These are phyloP conservation scores for Diorhabda carinulata DNA, from an alignment of 1,140 invertebrate genomes.

Conservation along the genomic window DNA sequence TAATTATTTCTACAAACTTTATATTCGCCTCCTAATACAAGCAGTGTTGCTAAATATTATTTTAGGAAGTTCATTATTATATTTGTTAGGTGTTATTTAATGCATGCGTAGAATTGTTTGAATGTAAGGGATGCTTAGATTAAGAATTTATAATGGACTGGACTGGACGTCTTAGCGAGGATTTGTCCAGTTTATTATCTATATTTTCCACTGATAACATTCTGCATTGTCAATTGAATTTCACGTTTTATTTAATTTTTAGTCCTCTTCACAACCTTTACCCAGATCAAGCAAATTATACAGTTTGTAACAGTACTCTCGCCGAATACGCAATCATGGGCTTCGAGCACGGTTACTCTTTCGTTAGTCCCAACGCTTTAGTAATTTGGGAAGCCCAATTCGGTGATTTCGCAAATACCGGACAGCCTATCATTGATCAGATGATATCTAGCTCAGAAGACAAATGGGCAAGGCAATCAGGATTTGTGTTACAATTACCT, in stretches of 20 bases:
- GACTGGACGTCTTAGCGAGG: no score
- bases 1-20: no score
- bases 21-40: no score
- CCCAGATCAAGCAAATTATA: constrained; percentile 71
- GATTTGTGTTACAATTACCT: constrained; percentile 77
- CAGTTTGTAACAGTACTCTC: constrained; percentile 75
- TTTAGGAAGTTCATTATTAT: no score
- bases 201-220: no score
- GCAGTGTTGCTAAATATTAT: no score
- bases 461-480: constrained; percentile 82
- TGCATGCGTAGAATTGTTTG: no score
- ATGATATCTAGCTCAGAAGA: constrained; percentile 74
- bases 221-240: no score
- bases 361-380: constrained; percentile 75
- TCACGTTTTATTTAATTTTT: not conserved
- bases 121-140: no score
- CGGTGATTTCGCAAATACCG: constrained; percentile 85
- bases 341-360: constrained; percentile 82
- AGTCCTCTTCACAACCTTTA: constrained; percentile 59
- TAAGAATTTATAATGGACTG: no score
- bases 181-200: no score
- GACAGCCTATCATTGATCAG: constrained; percentile 82
- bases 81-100: no score
- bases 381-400: constrained; percentile 90
- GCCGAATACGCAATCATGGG: constrained; percentile 75